Evolutionary conservation across 2,797 vertebrate genomes (phyloP), one percentile per base, ranked within the genome.

Genomic region (Sebastes goodei): DNA sequence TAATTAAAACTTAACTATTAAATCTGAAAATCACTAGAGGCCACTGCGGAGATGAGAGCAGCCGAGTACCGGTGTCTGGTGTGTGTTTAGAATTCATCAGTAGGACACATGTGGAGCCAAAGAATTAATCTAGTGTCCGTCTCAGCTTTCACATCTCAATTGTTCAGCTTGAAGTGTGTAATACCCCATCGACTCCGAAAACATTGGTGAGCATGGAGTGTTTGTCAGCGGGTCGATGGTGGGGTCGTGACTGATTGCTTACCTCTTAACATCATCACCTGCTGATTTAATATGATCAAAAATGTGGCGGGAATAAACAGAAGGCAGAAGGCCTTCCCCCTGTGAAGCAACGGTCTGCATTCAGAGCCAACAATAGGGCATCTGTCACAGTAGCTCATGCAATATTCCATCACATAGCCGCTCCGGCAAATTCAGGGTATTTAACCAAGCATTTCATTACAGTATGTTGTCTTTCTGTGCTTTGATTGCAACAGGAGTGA

Each of bases 1-100:
- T 90, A 90, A 93, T 93, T 90, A 91, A 92, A 90, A 89, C 76
- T 83, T 86, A 56, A 85, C 65, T 74, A 83, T 89, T 59, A 85
- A 86, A 90, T 86, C 59, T 57, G 49, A 77, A 87, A 82, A 57
- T 83, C 76, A 73, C 84, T 65, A 1, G 77, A 74, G 88, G 78
- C 77, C 80, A 63, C 64, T 52, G 68, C 62, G 53, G 79, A 71
- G 81, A 76, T 42, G 71, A 55, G 53, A 80, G 76, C 80, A 56
- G 74, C 62, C 56, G 46, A 76, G 52, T 49, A 62, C 73, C 46
- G 23, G n/a, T 32, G 33, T 74, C 65, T 76, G 82, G 83, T 82
- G 33, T 38, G 80, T 83, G 72, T 78, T 77, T 74, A 71, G 62
- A 85, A 82, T 81, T 81, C 46, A 81, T 77, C 71, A 70, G 76